A percentile compares a stretch with the other conserved stretches of the same genome.
phyloP scores from a whole-genome alignment of 2,113 vertebrate species.

The Acrocephalus arundinaceus region DNA sequence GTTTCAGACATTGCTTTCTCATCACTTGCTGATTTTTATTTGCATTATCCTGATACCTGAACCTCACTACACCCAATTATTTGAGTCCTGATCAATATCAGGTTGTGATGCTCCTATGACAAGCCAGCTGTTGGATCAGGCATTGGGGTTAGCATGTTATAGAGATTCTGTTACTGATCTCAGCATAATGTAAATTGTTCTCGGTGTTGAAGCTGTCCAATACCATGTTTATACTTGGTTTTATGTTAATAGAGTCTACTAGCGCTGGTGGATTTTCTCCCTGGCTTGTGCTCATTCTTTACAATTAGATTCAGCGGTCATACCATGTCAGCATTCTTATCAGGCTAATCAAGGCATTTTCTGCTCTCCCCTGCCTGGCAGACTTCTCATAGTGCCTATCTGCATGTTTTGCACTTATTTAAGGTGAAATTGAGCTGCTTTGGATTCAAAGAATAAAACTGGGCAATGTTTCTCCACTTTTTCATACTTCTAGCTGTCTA shows the following conservation, averaged over 20 bases:
- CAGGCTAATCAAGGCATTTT: neutral
- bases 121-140: neutral
- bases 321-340: neutral
- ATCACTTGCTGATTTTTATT: neutral
- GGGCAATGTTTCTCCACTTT: neutral
- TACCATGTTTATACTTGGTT: neutral
- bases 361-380: neutral
- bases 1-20: neutral
- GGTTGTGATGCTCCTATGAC: neutral
- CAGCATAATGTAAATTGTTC: neutral
- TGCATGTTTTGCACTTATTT: neutral
- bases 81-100: neutral
- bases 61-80: neutral
- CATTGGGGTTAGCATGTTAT: rapidly evolving
- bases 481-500: neutral
- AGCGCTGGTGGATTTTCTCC: neutral
- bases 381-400: neutral
- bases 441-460: neutral
- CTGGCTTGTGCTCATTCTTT: neutral
- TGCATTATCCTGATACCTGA: neutral
- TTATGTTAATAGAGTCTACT: neutral
- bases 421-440: neutral
- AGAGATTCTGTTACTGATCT: neutral
- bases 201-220: neutral
- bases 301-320: neutral